Percentiles rank a stretch among this genome's conserved stretches.
Conservation (phyloP, 2,797 vertebrate species). For the Pachyuromys duprasi region DNA sequence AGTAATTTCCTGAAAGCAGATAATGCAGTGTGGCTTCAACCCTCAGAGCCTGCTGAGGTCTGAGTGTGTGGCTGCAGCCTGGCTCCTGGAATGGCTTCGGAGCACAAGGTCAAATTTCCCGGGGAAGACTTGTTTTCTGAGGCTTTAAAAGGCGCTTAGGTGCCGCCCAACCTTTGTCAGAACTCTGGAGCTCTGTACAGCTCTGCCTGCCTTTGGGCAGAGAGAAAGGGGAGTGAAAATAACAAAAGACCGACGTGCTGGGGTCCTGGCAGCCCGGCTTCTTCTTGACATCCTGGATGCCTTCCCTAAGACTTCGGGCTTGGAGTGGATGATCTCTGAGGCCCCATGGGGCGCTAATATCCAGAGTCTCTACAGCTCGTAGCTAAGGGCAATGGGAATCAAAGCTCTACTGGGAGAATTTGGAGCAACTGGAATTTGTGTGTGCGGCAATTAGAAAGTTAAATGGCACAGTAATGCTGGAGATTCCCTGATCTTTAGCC, state of each 20-base stretch:
- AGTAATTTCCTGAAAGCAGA: not conserved
- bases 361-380: not conserved
- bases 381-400: no score
- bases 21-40: rapidly evolving
- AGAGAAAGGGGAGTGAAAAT: not conserved
- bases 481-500: not conserved
- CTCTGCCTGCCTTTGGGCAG: not conserved
- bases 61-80: not conserved
- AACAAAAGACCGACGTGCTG: not conserved
- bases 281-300: not conserved
- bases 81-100: not conserved
- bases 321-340: not conserved
- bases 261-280: no score
- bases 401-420: not conserved
- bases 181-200: not conserved
- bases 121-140: not conserved
- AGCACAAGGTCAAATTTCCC: not conserved
- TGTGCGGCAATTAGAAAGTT: not conserved
- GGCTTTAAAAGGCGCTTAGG: not conserved
- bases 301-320: not conserved
- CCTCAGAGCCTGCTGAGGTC: not conserved
- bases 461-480: not conserved
- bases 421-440: not conserved
- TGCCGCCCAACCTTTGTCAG: not conserved
- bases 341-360: rapidly evolving